Evolutionary conservation across 2,797 vertebrate genomes (phyloP).

Genomic region (Tokudaia tokunoshimensis): DNA sequence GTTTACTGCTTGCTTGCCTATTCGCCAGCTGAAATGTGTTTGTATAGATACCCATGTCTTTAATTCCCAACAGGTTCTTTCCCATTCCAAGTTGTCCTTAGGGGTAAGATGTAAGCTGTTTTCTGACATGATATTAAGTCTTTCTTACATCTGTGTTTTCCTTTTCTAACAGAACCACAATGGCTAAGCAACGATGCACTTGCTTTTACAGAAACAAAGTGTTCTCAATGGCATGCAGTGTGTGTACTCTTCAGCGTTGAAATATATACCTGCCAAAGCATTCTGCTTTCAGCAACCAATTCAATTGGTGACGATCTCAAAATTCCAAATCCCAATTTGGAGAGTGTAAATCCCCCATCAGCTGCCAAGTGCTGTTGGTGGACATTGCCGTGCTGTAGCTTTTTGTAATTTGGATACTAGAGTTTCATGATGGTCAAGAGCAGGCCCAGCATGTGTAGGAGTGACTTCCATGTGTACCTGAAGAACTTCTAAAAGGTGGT

Average conservation of each 20-base stretch:
- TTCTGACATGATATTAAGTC: neutral
- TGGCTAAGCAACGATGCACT: neutral
- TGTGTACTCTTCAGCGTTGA: constrained; percentile 65
- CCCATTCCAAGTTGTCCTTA: neutral
- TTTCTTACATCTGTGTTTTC: neutral
- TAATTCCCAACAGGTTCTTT: neutral
- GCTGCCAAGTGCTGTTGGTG: constrained; percentile 92
- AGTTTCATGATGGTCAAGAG: constrained; percentile 95
- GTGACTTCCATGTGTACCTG: constrained; percentile 95
- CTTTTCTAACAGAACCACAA: neutral
- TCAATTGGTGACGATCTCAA: neutral
- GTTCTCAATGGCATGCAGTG: constrained; percentile 30
- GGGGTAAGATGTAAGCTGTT: neutral
- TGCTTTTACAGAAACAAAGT: constrained; percentile 68
- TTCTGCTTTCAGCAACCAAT: neutral
- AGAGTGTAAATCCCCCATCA: constrained; percentile 91
- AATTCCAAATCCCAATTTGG: constrained; percentile 84
- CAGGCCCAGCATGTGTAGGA: constrained; percentile 96
- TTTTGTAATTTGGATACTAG: constrained; percentile 96
- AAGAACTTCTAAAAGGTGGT: neutral
- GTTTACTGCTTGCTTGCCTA: neutral
- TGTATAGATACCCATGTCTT: neutral
- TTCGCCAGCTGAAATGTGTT: neutral
- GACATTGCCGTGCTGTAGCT: constrained; percentile 95
- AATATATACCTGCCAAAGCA: constrained; percentile 55